These are phyloP conservation scores for Noctua janthe DNA, from an alignment of 2,888 invertebrate species.

Conservation along the genomic window DNA sequence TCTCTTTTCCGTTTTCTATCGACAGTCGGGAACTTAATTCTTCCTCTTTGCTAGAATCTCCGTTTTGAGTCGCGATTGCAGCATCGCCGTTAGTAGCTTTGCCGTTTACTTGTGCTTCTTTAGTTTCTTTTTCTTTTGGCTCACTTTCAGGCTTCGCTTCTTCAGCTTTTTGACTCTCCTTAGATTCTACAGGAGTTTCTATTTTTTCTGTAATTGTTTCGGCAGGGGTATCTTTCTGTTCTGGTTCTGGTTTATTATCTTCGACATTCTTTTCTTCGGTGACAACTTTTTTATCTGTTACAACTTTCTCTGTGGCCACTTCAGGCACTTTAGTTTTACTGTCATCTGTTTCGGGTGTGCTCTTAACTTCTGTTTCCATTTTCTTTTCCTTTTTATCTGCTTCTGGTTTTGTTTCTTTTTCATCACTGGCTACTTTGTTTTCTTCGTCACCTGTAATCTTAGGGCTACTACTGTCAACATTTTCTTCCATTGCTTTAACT, in stretches of 20 bases:
- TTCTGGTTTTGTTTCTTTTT: conserved; percentile 42
- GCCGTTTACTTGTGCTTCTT: conserved; percentile 82
- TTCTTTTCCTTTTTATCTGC: conserved; percentile 52
- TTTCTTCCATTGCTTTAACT: conserved; percentile 60
- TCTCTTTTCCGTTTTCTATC: conserved; percentile 81
- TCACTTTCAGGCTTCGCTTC: conserved; percentile 70
- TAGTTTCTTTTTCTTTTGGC: conserved; percentile 74
- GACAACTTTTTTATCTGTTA: conserved; percentile 39
- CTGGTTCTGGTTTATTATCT: conserved; percentile 39
- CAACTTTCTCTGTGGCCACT: conserved; percentile 51
- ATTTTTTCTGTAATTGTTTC: conserved; percentile 52
- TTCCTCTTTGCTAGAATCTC: conserved; percentile 79
- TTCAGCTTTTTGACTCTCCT: conserved; percentile 63
- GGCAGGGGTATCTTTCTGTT: conserved; percentile 46
- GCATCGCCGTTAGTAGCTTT: conserved; percentile 81
- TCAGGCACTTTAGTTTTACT: conserved; percentile 61
- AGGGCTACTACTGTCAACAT: conserved; percentile 62
- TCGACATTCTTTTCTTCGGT: conserved; percentile 56
- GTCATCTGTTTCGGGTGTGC: conserved; percentile 56
- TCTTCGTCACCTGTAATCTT: conserved; percentile 54
- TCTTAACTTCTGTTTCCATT: conserved; percentile 58
- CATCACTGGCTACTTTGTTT: conserved; percentile 49
- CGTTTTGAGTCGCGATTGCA: conserved; percentile 77
- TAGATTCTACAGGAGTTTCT: conserved; percentile 59
- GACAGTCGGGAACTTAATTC: conserved; percentile 82